Conservation (phyloP, 2,888 invertebrate genomes). For the Pristionchus exspectatus region DNA sequence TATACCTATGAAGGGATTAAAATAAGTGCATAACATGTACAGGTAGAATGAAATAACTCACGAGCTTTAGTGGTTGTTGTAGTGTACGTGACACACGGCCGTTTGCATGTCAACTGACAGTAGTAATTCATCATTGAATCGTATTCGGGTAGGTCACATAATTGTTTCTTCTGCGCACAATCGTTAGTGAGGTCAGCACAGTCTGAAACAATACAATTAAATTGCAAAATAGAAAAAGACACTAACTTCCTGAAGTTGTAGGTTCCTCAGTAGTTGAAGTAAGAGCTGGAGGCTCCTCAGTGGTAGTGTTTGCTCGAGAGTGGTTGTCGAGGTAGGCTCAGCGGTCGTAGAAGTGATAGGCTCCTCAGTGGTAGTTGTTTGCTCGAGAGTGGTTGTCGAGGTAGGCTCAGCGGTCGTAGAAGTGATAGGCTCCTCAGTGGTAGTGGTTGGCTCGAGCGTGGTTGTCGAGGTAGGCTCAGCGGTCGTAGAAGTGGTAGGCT, state of each 20-base stretch:
- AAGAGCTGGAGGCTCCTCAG: background rate
- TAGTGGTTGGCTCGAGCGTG: no score
- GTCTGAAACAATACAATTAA: background rate
- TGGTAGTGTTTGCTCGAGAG: background rate
- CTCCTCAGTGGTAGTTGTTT: background rate
- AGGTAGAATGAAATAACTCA: background rate
- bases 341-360: background rate
- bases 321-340: background rate
- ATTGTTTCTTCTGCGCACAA: conserved; percentile 23
- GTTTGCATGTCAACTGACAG: conserved; percentile 47
- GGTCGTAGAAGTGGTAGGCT: no score
- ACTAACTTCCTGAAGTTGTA: background rate
- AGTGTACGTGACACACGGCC: background rate
- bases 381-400: background rate
- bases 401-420: background rate
- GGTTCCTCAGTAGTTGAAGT: background rate
- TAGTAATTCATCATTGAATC: conserved; percentile 21
- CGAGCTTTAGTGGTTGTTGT: conserved; percentile 16
- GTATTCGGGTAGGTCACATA: conserved; percentile 34
- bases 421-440: background rate
- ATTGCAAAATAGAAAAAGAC: background rate
- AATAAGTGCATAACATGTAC: background rate
- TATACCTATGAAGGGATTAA: background rate
- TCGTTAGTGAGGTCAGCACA: conserved; percentile 36
- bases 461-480: background rate